Percentiles rank a stretch among this genome's conserved stretches.
Conservation (phyloP, 2,113 vertebrate species). For the Pterocles orientalis region DNA sequence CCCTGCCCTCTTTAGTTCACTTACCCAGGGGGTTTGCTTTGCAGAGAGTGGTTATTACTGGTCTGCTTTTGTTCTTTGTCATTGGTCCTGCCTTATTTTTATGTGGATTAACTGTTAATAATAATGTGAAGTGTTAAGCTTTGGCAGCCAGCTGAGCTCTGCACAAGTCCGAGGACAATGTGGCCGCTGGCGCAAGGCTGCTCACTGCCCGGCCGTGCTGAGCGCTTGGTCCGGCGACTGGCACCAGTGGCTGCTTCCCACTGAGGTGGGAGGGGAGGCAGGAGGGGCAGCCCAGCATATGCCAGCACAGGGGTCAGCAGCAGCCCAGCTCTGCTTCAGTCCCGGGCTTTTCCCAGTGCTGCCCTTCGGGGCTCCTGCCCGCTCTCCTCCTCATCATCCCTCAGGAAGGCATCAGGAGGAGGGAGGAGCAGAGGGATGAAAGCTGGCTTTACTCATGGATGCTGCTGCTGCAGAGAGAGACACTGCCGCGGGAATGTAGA, state of each 20-base stretch:
- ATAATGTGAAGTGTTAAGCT: background rate
- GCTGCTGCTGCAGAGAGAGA: background rate
- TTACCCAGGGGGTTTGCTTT: background rate
- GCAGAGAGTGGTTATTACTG: background rate
- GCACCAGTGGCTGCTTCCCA: accelerated
- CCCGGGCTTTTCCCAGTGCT: background rate
- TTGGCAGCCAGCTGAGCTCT: background rate
- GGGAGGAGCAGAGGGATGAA: background rate
- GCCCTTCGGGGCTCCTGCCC: background rate
- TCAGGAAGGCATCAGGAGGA: background rate
- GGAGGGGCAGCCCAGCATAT: background rate
- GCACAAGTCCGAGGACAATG: background rate
- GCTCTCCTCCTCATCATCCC: background rate
- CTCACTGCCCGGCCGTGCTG: accelerated
- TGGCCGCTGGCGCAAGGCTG: background rate
- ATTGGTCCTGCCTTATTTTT: background rate
- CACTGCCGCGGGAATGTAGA: background rate
- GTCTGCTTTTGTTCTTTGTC: constrained; percentile 9
- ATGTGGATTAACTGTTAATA: constrained; percentile 7
- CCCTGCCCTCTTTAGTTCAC: background rate
- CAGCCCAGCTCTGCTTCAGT: background rate
- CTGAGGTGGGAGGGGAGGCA: accelerated
- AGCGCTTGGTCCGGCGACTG: accelerated
- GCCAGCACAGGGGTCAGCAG: accelerated
- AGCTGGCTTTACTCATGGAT: background rate